phyloP scores from a whole-genome alignment of 35 echinoderm and acorn worm species.

The Ophiothrix spiculata region DNA sequence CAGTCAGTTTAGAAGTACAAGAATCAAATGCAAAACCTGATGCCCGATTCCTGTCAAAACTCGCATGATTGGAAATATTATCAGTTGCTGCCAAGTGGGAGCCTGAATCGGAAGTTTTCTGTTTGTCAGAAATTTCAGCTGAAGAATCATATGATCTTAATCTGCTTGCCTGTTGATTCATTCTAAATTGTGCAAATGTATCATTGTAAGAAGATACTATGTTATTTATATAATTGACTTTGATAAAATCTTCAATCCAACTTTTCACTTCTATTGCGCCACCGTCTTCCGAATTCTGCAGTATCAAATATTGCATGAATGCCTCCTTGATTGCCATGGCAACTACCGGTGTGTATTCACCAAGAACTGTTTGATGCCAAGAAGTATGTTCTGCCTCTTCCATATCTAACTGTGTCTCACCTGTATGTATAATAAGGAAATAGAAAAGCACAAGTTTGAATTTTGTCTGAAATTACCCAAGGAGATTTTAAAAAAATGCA shows the following conservation, averaged over 20 bases:
- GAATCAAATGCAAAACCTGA: neutral
- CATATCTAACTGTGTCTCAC: neutral
- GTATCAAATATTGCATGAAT: neutral
- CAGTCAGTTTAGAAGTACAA: neutral
- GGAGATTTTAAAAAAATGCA: too few species aligned
- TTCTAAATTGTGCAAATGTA: neutral
- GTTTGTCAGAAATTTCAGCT: neutral
- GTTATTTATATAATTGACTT: neutral
- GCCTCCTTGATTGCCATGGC: neutral
- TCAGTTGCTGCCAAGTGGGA: neutral
- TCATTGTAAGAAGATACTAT: neutral
- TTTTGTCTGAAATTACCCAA: too few species aligned
- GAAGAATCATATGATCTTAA: neutral
- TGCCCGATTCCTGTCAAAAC: neutral
- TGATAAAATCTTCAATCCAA: neutral
- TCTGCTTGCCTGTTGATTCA: neutral
- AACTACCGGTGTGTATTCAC: neutral
- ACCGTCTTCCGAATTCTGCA: neutral
- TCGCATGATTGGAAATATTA: neutral
- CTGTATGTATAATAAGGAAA: too few species aligned
- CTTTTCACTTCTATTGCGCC: neutral
- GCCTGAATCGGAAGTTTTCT: neutral
- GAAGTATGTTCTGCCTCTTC: neutral
- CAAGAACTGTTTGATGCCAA: neutral
- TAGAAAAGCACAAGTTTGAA: too few species aligned